Percentiles rank a stretch among this genome's conserved stretches.
Evolutionary conservation across 2,113 vertebrate genomes (phyloP).

Genomic region (Ellobius talpinus): DNA sequence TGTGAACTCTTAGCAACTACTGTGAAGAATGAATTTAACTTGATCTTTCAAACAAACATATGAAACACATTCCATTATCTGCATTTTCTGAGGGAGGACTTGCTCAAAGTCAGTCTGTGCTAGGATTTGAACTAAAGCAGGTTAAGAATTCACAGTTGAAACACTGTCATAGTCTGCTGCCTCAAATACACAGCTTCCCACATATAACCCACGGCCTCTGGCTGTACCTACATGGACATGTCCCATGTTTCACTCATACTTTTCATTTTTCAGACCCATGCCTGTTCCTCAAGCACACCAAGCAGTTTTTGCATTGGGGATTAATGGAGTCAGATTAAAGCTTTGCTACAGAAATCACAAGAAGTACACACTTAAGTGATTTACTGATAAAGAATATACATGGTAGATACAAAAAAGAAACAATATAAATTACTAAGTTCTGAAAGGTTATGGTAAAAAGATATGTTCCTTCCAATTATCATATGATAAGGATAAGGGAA

Average conservation of each 20-base stretch:
- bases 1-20: background rate
- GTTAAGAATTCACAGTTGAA: background rate
- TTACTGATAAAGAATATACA: slow-evolving; percentile 7
- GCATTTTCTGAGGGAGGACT: slow-evolving; percentile 4
- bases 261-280: background rate
- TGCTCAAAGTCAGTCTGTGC: background rate
- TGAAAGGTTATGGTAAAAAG: background rate
- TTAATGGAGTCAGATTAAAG: background rate
- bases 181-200: background rate
- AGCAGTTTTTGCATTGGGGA: background rate
- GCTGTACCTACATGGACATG: background rate
- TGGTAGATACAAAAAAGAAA: slow-evolving; percentile 24
- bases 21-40: background rate
- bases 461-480: background rate
- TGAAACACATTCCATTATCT: background rate
- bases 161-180: too few relatives aligned
- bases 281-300: background rate
- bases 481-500: background rate
- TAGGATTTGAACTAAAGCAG: background rate
- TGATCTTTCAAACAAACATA: background rate
- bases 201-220: background rate
- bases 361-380: background rate
- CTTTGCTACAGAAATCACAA: background rate
- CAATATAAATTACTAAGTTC: background rate
- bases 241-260: background rate